Percentiles rank a stretch among this genome's conserved stretches.
These are phyloP conservation scores for Arizona elegans DNA, from an alignment of 2,113 vertebrate genomes.

Conservation along the genomic window DNA sequence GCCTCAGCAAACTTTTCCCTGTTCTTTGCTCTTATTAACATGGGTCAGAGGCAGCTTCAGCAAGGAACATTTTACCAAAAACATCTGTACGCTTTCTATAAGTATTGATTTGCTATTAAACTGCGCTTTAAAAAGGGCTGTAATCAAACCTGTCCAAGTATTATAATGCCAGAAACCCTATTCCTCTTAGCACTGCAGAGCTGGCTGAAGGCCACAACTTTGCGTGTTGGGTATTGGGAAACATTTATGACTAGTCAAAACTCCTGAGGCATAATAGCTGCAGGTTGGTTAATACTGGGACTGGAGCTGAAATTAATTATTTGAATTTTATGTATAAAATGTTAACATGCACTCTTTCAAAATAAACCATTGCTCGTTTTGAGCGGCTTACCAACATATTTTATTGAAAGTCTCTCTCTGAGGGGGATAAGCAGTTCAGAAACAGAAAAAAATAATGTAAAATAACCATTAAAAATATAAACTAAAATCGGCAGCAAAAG, in stretches of 20 bases:
- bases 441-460: background rate
- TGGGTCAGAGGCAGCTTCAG: background rate
- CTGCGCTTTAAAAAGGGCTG: background rate
- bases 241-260: background rate
- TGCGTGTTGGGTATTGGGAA: background rate
- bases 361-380: background rate
- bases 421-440: background rate
- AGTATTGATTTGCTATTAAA: slow-evolving; percentile 17
- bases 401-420: background rate
- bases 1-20: background rate
- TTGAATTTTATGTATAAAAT: background rate
- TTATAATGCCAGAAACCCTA: background rate
- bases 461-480: background rate
- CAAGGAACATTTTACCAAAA: background rate
- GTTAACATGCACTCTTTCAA: background rate
- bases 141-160: background rate
- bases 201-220: background rate
- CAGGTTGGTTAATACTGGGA: background rate
- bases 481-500: background rate
- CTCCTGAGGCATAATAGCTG: background rate
- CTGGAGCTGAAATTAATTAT: background rate
- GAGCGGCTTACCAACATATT: background rate
- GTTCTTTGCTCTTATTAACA: background rate
- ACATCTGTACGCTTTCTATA: background rate
- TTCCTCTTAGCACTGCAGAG: background rate